These are phyloP conservation scores for Tenthredo mesomela DNA, from an alignment of 2,888 invertebrate genomes.

Conservation along the genomic window DNA sequence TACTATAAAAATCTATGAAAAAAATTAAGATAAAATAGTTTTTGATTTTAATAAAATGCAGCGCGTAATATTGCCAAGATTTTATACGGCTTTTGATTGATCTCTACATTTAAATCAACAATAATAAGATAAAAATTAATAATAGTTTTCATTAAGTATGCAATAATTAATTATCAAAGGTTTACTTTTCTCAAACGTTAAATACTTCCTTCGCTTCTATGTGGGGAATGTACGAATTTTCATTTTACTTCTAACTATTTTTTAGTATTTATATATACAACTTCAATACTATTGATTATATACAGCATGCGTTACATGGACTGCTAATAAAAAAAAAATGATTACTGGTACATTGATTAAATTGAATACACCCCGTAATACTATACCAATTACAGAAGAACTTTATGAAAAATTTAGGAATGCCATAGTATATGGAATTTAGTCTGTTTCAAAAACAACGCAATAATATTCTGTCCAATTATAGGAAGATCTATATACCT, in stretches of 20 bases:
- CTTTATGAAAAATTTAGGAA: background rate
- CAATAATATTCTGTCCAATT: background rate
- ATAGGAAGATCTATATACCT: background rate
- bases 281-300: conserved; percentile 45
- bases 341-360: conserved; percentile 35
- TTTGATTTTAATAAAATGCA: conserved; percentile 62
- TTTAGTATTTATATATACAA: conserved; percentile 45
- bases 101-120: conserved; percentile 59
- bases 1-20: background rate
- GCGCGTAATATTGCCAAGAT: conserved; percentile 54
- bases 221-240: conserved; percentile 29
- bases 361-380: conserved; percentile 19
- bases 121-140: conserved; percentile 57
- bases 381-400: background rate
- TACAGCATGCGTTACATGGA: conserved; percentile 42
- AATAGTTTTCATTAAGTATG: conserved; percentile 46
- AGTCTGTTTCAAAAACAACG: conserved; percentile 19
- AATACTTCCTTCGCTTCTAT: conserved; percentile 22
- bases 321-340: conserved; percentile 30
- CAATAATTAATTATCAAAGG: conserved; percentile 24
- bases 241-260: conserved; percentile 41
- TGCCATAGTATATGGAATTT: background rate
- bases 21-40: conserved; percentile 53
- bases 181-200: background rate
- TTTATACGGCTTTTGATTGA: conserved; percentile 64